These are phyloP conservation scores for Cichlasoma orientale DNA, from an alignment of 2,797 vertebrate genomes.

Conservation along the genomic window DNA sequence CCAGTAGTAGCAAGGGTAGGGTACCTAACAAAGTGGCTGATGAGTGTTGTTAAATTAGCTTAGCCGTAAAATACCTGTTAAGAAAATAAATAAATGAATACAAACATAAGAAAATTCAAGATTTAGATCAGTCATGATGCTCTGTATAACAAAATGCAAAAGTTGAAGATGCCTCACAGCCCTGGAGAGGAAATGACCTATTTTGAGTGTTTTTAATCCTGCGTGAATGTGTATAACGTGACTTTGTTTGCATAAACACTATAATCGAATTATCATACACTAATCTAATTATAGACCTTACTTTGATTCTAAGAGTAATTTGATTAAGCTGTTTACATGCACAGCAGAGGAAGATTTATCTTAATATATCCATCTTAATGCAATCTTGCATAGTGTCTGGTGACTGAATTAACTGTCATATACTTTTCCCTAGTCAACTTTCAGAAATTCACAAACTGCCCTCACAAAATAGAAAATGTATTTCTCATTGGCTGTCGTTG, in stretches of 20 bases:
- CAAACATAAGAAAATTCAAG: slow-evolving; percentile 18
- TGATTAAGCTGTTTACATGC: slow-evolving; percentile 70
- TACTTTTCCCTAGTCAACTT: slow-evolving; percentile 28
- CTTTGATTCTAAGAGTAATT: slow-evolving; percentile 68
- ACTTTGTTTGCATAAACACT: slow-evolving; percentile 70
- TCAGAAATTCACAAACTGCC: not conserved
- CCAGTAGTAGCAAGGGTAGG: no score
- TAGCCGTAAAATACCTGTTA: not conserved
- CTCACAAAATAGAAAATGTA: slow-evolving; percentile 12
- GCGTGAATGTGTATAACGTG: slow-evolving; percentile 47
- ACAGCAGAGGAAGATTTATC: slow-evolving; percentile 53
- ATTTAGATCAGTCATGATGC: slow-evolving; percentile 23
- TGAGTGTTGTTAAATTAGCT: not conserved
- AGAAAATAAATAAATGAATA: not conserved
- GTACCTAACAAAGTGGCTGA: no score
- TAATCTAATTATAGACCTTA: slow-evolving; percentile 74
- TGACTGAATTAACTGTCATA: slow-evolving; percentile 47
- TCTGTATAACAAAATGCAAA: slow-evolving; percentile 37
- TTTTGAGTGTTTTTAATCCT: slow-evolving; percentile 41
- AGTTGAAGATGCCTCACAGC: slow-evolving; percentile 53
- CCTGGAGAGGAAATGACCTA: slow-evolving; percentile 53
- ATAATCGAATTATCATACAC: slow-evolving; percentile 69
- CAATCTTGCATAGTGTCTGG: slow-evolving; percentile 43
- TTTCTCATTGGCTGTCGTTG: slow-evolving; percentile 8
- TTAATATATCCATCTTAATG: slow-evolving; percentile 49